Percentiles rank a stretch among this genome's conserved stretches.
Conservation (phyloP, 1,140 invertebrate genomes). For the Magallana angulata region DNA sequence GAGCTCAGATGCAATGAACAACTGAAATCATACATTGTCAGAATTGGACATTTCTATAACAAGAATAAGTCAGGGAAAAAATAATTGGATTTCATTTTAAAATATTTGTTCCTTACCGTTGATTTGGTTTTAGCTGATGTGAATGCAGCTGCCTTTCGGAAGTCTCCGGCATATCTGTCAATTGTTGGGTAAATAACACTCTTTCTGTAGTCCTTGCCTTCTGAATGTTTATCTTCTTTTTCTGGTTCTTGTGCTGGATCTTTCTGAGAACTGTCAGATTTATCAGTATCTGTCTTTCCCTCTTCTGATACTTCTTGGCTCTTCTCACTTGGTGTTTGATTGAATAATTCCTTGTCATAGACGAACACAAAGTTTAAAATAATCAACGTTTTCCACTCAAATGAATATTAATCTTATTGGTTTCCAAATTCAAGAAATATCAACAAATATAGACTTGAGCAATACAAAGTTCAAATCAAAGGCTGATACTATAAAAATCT, state of each 20-base stretch:
- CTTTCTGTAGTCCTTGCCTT: background rate
- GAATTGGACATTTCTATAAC: background rate
- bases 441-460: too few relatives aligned
- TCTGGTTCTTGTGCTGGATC: background rate
- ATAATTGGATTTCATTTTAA: background rate
- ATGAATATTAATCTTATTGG: too few relatives aligned
- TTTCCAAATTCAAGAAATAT: too few relatives aligned
- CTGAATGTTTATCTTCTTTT: background rate
- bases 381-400: too few relatives aligned
- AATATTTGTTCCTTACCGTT: background rate
- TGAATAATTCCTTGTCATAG: background rate
- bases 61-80: too few relatives aligned
- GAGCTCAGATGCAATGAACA: background rate
- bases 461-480: too few relatives aligned
- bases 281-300: background rate
- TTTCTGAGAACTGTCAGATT: background rate
- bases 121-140: background rate
- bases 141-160: background rate
- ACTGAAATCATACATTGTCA: background rate
- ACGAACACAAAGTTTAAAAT: too few relatives aligned
- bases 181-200: background rate
- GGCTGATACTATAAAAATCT: too few relatives aligned
- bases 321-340: background rate
- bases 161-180: background rate
- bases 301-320: background rate